These are phyloP conservation scores for Trypoxylon attenuatum DNA, from an alignment of 2,888 invertebrate genomes.

Conservation along the genomic window DNA sequence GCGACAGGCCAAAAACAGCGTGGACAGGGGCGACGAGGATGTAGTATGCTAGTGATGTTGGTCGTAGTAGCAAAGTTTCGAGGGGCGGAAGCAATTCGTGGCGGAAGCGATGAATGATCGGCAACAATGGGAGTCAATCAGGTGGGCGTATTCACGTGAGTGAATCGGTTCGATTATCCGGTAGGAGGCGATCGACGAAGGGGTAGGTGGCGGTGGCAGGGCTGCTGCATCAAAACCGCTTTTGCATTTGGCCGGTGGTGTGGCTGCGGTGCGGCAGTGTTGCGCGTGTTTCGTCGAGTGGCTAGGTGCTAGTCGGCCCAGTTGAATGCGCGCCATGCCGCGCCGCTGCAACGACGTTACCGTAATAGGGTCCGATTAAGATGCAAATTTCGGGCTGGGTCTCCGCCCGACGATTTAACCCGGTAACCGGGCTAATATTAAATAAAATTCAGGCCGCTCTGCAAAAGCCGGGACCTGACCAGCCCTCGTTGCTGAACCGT, in stretches of 20 bases:
- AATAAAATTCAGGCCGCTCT: constrained; percentile 64
- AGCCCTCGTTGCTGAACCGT: too few relatives aligned
- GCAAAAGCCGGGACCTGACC: neutral
- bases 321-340: constrained; percentile 18
- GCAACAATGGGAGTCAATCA: constrained; percentile 72
- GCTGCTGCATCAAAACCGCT: constrained; percentile 46
- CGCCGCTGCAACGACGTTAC: constrained; percentile 66
- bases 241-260: too few relatives aligned
- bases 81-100: constrained; percentile 55
- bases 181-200: constrained; percentile 46
- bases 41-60: constrained; percentile 1
- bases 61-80: constrained; percentile 44
- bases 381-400: constrained; percentile 68
- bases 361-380: constrained; percentile 72
- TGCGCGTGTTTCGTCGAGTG: constrained; percentile 39
- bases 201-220: constrained; percentile 11
- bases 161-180: constrained; percentile 70
- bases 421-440: constrained; percentile 70
- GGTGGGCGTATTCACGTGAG: constrained; percentile 63
- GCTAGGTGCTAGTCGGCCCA: constrained; percentile 27
- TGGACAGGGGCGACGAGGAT: neutral
- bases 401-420: constrained; percentile 69
- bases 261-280: constrained; percentile 11
- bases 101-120: constrained; percentile 68
- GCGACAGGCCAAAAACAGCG: neutral